Evolutionary conservation across 2,888 invertebrate species (phyloP).

Genomic region (Leucozona laternaria): DNA sequence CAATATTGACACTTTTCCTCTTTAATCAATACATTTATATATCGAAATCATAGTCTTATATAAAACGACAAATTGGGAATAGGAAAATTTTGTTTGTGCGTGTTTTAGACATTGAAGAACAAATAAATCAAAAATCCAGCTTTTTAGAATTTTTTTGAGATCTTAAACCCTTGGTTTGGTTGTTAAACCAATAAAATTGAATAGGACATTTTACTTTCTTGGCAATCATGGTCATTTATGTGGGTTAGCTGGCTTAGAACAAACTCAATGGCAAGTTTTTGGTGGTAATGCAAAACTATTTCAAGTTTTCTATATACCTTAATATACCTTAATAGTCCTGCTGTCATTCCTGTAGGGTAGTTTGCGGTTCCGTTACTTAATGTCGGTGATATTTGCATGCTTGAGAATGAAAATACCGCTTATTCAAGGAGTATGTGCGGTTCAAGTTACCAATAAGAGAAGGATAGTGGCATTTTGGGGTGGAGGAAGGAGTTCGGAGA

Average conservation of each 20-base stretch:
- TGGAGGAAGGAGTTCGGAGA: not conserved
- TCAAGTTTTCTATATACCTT: conserved; percentile 42
- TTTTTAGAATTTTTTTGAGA: no score
- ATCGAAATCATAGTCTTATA: no score
- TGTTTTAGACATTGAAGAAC: no score
- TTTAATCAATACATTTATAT: no score
- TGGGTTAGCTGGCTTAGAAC: conserved; percentile 30
- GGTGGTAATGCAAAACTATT: conserved; percentile 66
- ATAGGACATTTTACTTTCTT: no score
- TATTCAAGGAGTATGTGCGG: conserved; percentile 21
- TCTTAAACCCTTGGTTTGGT: no score
- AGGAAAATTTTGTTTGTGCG: no score
- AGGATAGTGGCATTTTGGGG: conserved; percentile 9
- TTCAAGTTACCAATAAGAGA: conserved; percentile 49
- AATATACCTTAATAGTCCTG: conserved; percentile 73
- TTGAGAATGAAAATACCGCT: conserved; percentile 48
- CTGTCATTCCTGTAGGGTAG: conserved; percentile 75
- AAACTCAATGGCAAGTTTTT: conserved; percentile 62
- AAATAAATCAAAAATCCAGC: no score
- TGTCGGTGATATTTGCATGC: conserved; percentile 73
- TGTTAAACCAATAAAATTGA: no score
- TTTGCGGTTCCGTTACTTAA: conserved; percentile 73
- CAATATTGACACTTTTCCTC: no score
- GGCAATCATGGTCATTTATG: not conserved
- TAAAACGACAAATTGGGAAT: no score